Evolutionary conservation across 2,797 vertebrate species (phyloP).

Genomic region (Lepilemur septentrionalis): DNA sequence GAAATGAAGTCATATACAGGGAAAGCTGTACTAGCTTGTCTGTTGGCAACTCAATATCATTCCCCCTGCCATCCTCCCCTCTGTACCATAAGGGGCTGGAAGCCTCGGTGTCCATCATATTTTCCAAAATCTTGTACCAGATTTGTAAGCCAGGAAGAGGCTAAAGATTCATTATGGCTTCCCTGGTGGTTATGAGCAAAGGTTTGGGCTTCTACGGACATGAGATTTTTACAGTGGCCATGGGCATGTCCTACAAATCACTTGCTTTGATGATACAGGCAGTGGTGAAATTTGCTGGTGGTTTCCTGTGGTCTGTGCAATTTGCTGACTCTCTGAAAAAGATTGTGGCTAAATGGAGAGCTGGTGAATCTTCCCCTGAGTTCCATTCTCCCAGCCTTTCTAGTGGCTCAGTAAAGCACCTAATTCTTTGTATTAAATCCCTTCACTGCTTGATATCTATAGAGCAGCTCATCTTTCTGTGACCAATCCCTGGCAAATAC

Average conservation of each 20-base stretch:
- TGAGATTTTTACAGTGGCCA: neutral
- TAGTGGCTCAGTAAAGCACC: neutral
- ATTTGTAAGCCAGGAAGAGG: neutral
- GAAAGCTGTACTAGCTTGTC: neutral
- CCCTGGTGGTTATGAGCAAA: neutral
- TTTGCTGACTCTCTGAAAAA: slow-evolving; percentile 32
- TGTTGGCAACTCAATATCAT: neutral
- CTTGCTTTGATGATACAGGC: slow-evolving; percentile 5
- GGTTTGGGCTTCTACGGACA: neutral
- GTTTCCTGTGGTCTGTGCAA: slow-evolving; percentile 36
- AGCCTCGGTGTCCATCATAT: neutral
- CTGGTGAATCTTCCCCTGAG: neutral
- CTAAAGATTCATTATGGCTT: neutral
- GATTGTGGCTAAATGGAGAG: neutral
- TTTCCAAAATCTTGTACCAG: neutral
- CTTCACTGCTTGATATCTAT: slow-evolving; percentile 38
- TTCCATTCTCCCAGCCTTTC: neutral
- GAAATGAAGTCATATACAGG: neutral
- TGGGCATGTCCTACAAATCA: slow-evolving; percentile 35
- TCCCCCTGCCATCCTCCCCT: neutral
- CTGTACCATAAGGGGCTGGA: neutral
- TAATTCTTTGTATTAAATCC: slow-evolving; percentile 41
- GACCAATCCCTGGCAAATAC: neutral
- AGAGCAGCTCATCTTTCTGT: neutral
- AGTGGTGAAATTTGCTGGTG: slow-evolving; percentile 23